Conservation (phyloP, 2,113 vertebrate genomes). For the Melanostigma gelatinosum region DNA sequence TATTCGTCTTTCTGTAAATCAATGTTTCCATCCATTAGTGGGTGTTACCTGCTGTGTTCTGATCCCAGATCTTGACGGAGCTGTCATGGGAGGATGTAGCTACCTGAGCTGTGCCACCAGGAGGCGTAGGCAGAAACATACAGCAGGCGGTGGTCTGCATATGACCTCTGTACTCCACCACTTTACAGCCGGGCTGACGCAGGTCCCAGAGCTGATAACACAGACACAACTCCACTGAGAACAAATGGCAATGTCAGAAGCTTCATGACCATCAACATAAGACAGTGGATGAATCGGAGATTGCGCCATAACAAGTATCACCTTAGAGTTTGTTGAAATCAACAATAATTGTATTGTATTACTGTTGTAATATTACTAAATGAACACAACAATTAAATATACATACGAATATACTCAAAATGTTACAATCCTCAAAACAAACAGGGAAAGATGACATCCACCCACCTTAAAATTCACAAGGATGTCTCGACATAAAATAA, state of each 20-base stretch:
- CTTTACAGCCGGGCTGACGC: constrained; percentile 86
- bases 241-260: not conserved
- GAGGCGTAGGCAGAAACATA: constrained; percentile 85
- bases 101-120: constrained; percentile 72
- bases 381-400: not conserved
- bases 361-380: not conserved
- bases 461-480: not conserved
- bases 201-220: constrained; percentile 93
- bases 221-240: constrained; percentile 41
- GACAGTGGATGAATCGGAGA: not conserved
- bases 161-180: constrained; percentile 92
- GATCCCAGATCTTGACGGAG: constrained; percentile 93
- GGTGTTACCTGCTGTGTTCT: constrained; percentile 88
- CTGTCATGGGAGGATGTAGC: constrained; percentile 91
- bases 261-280: not conserved
- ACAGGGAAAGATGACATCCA: not conserved
- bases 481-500: not conserved
- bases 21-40: constrained; percentile 2
- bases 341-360: not conserved
- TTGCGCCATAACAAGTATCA: not conserved
- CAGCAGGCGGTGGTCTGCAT: constrained; percentile 90
- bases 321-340: not conserved
- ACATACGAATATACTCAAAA: not conserved
- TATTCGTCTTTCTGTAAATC: constrained; percentile 10
- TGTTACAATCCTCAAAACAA: not conserved